Evolutionary conservation across 2,888 invertebrate species (phyloP), one percentile per base, ranked within the genome.

Genomic region (Rambutsinella grinnellia): DNA sequence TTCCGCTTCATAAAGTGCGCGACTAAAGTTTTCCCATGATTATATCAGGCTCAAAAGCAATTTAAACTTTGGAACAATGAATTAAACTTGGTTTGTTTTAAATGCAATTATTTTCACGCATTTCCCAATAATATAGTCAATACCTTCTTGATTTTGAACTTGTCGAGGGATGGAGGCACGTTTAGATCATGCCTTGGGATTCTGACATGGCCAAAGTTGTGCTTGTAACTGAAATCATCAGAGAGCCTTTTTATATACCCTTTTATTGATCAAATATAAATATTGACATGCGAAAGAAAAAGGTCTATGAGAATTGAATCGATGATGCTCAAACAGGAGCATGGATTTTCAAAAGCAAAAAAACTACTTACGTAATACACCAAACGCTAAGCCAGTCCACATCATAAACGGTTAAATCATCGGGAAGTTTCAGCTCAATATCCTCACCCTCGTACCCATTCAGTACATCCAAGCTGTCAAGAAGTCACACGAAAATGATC

Each of bases 361-460:
- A 13, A 13, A 36, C n/a, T n/a, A 67, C 83, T 81, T 79, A 83
- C 83, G 71, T 47, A 60, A 82, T 68, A 69, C 83, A 83, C 94
- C 95, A 96, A 0, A 96, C 92, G 0, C 94, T 90, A 28, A 96
- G 89, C 95, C 95, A 96, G 87, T 96, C 94, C 84, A 96, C 93
- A 87, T 95, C 95, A 87, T 95, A 93, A 0, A 95, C 94, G 0
- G 95, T 95, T 81, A 95, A 87, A 84, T 92, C 91, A 58, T 92
- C 93, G 0, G 96, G 96, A 66, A 96, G 87, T 85, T 94, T 94
- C 83, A 96, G 93, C 88, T 95, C 95, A 76, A 96, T 94, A 87
- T 96, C 95, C 86, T 95, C 94, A 3, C 96, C 96, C 85, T 94
- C 93, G 87, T 96, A 96, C 3, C 93, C 93, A 6, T 93, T 90